Percentiles rank a stretch among this genome's conserved stretches.
Conservation (phyloP, 2,113 vertebrate genomes). For the Saimiri boliviensis region DNA sequence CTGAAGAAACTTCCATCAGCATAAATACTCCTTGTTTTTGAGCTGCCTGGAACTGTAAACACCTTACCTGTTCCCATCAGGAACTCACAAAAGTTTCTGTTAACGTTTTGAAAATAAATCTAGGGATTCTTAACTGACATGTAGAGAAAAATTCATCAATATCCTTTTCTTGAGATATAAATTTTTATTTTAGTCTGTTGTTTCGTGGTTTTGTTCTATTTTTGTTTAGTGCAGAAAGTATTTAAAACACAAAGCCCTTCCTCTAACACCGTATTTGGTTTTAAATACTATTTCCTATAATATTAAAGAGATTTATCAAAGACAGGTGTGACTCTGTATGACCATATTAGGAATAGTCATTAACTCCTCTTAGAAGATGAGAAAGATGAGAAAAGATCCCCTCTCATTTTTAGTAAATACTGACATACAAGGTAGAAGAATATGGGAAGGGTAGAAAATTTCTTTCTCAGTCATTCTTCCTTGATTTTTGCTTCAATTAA, state of each 20-base stretch:
- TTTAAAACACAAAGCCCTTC: conserved; percentile 1
- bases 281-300: conserved; percentile 2
- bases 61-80: not conserved
- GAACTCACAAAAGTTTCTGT: not conserved
- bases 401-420: not conserved
- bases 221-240: conserved; percentile 2
- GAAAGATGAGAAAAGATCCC: not conserved
- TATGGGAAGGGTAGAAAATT: not conserved
- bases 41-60: not conserved
- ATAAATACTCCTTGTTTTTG: not conserved
- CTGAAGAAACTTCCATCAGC: not conserved
- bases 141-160: not conserved
- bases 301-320: not conserved
- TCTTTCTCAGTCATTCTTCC: not conserved
- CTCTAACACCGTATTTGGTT: not conserved
- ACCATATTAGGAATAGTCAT: not conserved
- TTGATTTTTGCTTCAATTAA: not conserved
- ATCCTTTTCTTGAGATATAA: not conserved
- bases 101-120: not conserved
- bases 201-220: not conserved
- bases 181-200: not conserved
- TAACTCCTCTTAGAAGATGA: not conserved
- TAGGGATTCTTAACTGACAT: not conserved
- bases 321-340: not conserved
- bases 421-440: not conserved